phyloP scores from a whole-genome alignment of 2,797 vertebrate species.

The Rhodeus uyekii region DNA sequence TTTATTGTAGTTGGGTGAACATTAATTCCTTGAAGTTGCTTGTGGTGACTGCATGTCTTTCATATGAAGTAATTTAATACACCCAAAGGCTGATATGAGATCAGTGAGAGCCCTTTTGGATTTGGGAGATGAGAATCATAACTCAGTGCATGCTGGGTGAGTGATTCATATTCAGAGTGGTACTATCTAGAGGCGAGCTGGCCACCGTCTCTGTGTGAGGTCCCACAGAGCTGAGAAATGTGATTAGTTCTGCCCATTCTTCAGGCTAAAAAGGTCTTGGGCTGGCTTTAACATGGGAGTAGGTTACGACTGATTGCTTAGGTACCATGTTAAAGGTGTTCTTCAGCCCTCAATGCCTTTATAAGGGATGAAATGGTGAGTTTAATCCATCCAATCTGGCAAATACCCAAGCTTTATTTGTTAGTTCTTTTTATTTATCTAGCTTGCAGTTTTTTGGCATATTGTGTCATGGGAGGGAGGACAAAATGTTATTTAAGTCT shows the following conservation, averaged over 20 bases:
- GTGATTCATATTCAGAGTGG: slow-evolving; percentile 39
- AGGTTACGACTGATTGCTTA: slow-evolving; percentile 3
- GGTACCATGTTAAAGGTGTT: background rate
- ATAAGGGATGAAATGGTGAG: slow-evolving; percentile 17
- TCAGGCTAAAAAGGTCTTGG: background rate
- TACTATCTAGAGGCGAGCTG: slow-evolving; percentile 23
- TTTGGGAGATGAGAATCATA: slow-evolving; percentile 32
- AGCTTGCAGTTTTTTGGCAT: slow-evolving; percentile 4
- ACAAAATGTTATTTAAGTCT: background rate
- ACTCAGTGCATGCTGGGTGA: slow-evolving; percentile 32
- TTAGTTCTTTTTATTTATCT: slow-evolving; percentile 21
- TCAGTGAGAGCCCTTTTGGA: slow-evolving; percentile 28
- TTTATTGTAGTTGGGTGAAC: slow-evolving; percentile 27
- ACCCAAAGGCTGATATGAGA: slow-evolving; percentile 26
- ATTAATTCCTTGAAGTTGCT: slow-evolving; percentile 16
- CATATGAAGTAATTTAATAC: slow-evolving; percentile 30
- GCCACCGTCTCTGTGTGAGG: slow-evolving; percentile 4
- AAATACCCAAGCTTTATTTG: slow-evolving; percentile 9
- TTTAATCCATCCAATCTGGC: slow-evolving; percentile 4
- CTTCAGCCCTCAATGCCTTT: slow-evolving; percentile 11
- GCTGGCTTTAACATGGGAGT: slow-evolving; percentile 20
- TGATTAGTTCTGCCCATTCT: slow-evolving; percentile 53
- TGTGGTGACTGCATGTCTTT: slow-evolving; percentile 12
- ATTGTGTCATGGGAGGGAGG: background rate
- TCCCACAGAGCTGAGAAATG: slow-evolving; percentile 38